A percentile compares a stretch with the other conserved stretches of the same genome.
Conservation (phyloP, 2,113 vertebrate genomes). For the Agelaius phoeniceus region DNA sequence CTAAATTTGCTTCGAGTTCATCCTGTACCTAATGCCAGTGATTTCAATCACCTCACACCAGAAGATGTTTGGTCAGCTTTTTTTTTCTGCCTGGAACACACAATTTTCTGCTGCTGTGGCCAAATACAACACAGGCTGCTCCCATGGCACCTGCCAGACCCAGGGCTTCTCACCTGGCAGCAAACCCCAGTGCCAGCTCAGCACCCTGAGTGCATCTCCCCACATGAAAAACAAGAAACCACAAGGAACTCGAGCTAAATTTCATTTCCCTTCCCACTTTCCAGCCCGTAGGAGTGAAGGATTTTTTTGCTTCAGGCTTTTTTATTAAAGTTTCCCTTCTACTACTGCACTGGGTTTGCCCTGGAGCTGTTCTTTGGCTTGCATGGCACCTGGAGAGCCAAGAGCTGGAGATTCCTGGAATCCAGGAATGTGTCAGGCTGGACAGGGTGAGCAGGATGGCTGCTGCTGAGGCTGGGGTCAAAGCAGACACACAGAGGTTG, state of each 20-base stretch:
- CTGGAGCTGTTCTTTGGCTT: not conserved
- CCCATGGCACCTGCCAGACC: not conserved
- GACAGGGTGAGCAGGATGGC: not conserved
- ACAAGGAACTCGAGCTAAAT: not conserved
- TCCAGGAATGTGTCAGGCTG: not conserved
- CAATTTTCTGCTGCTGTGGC: conserved; percentile 31
- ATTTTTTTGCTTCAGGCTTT: conserved; percentile 25
- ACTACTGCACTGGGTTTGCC: not conserved
- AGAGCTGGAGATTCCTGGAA: not conserved
- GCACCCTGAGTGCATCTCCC: not conserved
- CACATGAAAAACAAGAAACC: not conserved
- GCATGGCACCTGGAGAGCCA: not conserved
- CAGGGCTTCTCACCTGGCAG: conserved; percentile 47
- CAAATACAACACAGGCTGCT: conserved; percentile 58
- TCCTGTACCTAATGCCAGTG: not conserved
- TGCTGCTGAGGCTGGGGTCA: not conserved
- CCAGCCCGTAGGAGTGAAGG: conserved; percentile 24
- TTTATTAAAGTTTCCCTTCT: conserved; percentile 47
- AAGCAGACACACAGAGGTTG: not conserved
- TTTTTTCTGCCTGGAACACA: not conserved
- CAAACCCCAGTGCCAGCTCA: not conserved
- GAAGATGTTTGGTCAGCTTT: not conserved
- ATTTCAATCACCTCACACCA: not conserved
- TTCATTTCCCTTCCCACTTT: conserved; percentile 4
- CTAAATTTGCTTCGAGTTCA: not conserved